Evolutionary conservation across 1,140 invertebrate genomes (phyloP), one percentile per base, ranked within the genome.

Genomic region (Musca vetustissima): DNA sequence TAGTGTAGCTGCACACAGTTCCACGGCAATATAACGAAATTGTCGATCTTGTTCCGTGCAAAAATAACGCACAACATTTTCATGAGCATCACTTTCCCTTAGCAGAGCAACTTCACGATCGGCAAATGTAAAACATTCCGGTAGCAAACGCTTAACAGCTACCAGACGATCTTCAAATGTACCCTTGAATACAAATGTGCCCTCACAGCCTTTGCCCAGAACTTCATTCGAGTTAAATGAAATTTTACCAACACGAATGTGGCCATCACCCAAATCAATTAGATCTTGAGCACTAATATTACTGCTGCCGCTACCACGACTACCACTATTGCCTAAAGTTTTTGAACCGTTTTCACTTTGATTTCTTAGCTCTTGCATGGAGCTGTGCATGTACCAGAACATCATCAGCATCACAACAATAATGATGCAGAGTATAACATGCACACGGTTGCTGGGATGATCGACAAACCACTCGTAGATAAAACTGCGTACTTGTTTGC

Each of bases 151-250:
- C 81, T 99, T 99, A 0, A 99, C 97, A 8, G 98, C 98, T 7
- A 99, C 96, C 61, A 89, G 88, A 52, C 97, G 85, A 68, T 91
- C 92, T 80, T 99, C 98, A 84, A 99, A 99, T 76, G 89, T 88
- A 1, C 98, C 98, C 78, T 94, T 96, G 77, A 73, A 89, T 7
- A 99, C 98, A 85, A 98, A 96, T 21, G 98, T 99, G 69, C 98
- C 98, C 83, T 98, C 95, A 82, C 97, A 99, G 0, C 98, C 98
- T 85, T 97, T 97, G 3, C 98, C 98, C 15, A 99, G 83, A n/a
- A 98, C 88, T 75, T 93, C 85, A 67, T 89, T 87, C 0, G 93
- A 90, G 81, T 95, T 87, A 78, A 97, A 98, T 15, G 87, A 89
- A 57, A 99, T 97, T 83, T 96, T 96, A 1, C 97, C 97, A 66